Evolutionary conservation across 1,140 invertebrate species (phyloP), one percentile per base, ranked within the genome.

Genomic region (Grapholita molesta): DNA sequence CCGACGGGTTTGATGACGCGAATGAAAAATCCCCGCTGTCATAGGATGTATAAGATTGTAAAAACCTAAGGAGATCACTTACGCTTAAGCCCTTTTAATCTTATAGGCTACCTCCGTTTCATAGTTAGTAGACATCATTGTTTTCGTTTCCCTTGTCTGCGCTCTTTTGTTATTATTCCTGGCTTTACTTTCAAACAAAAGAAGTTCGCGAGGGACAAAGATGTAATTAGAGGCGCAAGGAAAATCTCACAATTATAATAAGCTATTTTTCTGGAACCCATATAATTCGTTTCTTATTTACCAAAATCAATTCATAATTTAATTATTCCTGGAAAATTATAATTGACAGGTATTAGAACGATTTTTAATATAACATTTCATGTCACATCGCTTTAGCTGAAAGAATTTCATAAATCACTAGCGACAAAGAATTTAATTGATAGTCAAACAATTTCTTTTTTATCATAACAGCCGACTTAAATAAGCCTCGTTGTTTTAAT

Each of bases 111-210:
- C 67, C 70, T 79, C 74, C 70, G 75, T 85, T 85, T 77, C 74
- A 76, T 77, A 82, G 78, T 79, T 73, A 77, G 79, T 82, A 88
- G 87, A 87, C 86, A 73, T 86, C 80, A 86, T 89, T 89, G 87
- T 89, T 88, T 83, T 76, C 78, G 65, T 67, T 70, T 83, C 87
- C 76, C 80, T 79, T 82, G 80, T 84, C 80, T 84, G 73, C 68
- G 79, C 73, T 61, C 85, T 85, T 88, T 87, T 89, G 87, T 88
- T 89, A 86, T 85, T 84, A 85, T 82, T 80, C 82, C 74, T 73
- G 72, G 77, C 83, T 86, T n/a, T 83, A 75, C 71, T 72, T 73
- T 68, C 71, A 81, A 83, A 90, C 88, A 90, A 90, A 85, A 90
- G 86, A 77, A 80, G 79, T 79, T 79, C 77, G 81, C 78, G 75